Conservation (phyloP, 2,888 invertebrate species). For the Blomia tropicalis region DNA sequence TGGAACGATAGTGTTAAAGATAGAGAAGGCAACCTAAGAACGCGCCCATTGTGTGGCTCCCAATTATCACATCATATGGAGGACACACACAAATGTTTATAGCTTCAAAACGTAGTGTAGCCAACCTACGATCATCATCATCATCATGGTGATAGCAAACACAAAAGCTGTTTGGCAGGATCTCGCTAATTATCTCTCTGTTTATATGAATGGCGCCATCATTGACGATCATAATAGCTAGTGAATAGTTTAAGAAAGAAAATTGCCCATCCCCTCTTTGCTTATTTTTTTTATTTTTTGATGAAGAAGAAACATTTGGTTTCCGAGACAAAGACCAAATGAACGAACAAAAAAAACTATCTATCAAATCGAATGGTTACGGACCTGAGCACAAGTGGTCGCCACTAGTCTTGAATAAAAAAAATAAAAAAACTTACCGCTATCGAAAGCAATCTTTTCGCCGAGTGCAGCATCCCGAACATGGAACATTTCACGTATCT, state of each 20-base stretch:
- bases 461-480: conserved; percentile 27
- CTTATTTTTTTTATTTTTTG: no score
- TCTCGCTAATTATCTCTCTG: background rate
- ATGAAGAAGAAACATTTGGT: no score
- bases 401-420: background rate
- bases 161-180: no score
- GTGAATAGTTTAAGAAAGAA: no score
- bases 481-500: conserved; percentile 29
- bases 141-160: background rate
- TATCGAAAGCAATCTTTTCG: conserved; percentile 26
- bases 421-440: conserved; percentile 20
- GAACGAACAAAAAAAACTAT: background rate
- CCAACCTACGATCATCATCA: background rate
- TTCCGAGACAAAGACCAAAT: background rate
- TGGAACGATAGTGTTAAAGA: no score
- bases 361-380: background rate
- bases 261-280: no score
- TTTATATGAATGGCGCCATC: no score
- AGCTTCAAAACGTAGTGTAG: background rate
- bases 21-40: no score
- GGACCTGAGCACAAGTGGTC: background rate
- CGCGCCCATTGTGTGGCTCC: no score
- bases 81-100: conserved; percentile 6
- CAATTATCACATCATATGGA: conserved; percentile 15
- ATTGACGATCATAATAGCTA: background rate